phyloP scores from a whole-genome alignment of 2,113 vertebrate genomes.

The Microtus pennsylvanicus region DNA sequence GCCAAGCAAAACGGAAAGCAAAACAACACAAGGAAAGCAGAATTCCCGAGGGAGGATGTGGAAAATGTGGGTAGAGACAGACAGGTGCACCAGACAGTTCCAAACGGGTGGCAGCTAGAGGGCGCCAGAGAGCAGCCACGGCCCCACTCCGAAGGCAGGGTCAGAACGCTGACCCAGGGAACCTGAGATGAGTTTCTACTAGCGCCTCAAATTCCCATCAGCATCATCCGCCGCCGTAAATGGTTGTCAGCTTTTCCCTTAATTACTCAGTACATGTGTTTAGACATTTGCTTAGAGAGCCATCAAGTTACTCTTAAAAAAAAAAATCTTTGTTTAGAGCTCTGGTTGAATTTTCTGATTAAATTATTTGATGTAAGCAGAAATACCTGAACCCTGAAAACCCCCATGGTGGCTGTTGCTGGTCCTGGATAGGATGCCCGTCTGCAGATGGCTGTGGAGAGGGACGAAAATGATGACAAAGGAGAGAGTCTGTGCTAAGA shows the following conservation, averaged over 20 bases:
- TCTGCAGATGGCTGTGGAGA: not conserved
- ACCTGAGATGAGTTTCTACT: not conserved
- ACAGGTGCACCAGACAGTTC: not conserved
- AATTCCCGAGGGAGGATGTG: not conserved
- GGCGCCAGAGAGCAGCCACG: not conserved
- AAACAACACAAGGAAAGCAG: not conserved
- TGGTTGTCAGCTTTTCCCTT: constrained; percentile 42
- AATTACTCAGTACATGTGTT: constrained; percentile 58
- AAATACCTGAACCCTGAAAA: not conserved
- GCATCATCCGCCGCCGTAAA: not conserved
- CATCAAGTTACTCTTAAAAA: constrained; percentile 52
- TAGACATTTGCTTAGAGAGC: constrained; percentile 52
- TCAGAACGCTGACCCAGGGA: constrained; percentile 19
- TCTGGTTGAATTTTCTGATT: constrained; percentile 48
- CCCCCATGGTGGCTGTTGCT: not conserved
- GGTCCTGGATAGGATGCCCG: not conserved
- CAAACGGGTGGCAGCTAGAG: not conserved
- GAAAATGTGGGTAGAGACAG: not conserved
- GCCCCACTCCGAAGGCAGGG: not conserved
- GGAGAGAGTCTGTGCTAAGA: not conserved
- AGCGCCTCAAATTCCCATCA: not conserved
- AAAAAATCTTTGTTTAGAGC: constrained; percentile 45
- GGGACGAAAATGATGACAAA: not conserved
- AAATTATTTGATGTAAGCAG: constrained; percentile 54
- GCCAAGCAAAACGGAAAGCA: not conserved